These are phyloP conservation scores for Pentalonia nigronervosa DNA, from an alignment of 1,140 invertebrate genomes.

Conservation along the genomic window DNA sequence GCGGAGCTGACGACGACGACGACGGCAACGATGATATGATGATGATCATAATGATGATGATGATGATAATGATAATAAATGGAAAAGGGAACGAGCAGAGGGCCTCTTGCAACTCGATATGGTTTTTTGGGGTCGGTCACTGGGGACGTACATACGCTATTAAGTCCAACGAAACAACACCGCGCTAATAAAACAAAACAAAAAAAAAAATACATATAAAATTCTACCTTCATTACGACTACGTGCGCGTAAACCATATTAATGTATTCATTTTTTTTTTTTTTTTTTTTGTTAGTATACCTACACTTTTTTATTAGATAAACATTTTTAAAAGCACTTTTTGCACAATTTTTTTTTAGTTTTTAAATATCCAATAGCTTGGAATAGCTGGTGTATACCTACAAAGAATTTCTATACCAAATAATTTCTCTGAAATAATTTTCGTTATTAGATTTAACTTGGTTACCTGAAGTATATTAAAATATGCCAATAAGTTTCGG, in stretches of 20 bases:
- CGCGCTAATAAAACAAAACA: constrained; percentile 14
- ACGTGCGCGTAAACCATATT: background rate
- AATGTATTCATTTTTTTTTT: background rate
- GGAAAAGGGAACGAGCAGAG: background rate
- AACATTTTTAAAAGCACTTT: background rate
- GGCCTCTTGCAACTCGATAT: background rate
- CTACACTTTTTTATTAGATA: background rate
- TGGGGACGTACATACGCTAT: background rate
- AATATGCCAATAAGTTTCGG: background rate
- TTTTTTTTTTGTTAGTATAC: background rate
- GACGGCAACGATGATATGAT: background rate
- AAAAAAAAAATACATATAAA: background rate
- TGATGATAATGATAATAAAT: background rate
- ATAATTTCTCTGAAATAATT: background rate
- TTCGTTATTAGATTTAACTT: background rate
- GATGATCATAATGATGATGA: too few relatives aligned
- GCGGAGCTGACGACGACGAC: background rate
- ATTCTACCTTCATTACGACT: background rate
- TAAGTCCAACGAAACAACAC: background rate
- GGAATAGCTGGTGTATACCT: too few relatives aligned
- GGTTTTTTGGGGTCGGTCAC: background rate
- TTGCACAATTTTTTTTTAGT: background rate
- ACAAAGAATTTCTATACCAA: background rate
- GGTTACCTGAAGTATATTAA: too few relatives aligned
- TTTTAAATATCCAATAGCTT: background rate